phyloP scores from a whole-genome alignment of 1,140 invertebrate species.

The Eufriesea mexicana region DNA sequence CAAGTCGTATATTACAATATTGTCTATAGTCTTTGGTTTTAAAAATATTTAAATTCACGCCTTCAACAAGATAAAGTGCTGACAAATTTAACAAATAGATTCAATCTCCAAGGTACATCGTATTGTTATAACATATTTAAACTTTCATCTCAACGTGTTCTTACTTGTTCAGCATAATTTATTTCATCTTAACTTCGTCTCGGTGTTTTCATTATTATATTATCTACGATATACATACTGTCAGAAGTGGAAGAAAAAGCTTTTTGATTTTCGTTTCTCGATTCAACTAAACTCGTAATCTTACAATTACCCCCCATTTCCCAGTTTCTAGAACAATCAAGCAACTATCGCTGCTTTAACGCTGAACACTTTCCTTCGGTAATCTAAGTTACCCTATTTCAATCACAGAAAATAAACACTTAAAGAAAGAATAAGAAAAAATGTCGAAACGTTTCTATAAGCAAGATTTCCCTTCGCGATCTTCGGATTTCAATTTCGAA shows the following conservation, averaged over 20 bases:
- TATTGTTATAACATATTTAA: constrained; percentile 3
- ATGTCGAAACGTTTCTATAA: background rate
- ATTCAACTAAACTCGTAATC: background rate
- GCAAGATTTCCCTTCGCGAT: too few relatives aligned
- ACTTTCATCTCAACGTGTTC: background rate
- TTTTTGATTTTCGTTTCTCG: constrained; percentile 15
- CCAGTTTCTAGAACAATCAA: background rate
- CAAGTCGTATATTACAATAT: constrained; percentile 16
- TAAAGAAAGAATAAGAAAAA: background rate
- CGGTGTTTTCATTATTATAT: background rate
- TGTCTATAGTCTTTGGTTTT: constrained; percentile 23
- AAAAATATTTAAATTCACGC: constrained; percentile 49
- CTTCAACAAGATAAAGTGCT: constrained; percentile 39
- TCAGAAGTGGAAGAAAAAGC: background rate
- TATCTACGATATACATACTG: background rate
- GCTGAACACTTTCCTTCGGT: too few relatives aligned
- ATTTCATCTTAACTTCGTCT: background rate
- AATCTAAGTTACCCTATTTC: background rate
- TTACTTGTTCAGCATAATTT: background rate
- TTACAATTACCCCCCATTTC: background rate
- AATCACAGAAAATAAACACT: background rate
- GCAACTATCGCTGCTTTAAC: too few relatives aligned
- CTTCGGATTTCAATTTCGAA: too few relatives aligned
- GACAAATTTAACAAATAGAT: constrained; percentile 34
- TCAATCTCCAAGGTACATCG: constrained; percentile 19